Evolutionary conservation across 2,113 vertebrate genomes (phyloP).

Genomic region (Pterocles gutturalis): DNA sequence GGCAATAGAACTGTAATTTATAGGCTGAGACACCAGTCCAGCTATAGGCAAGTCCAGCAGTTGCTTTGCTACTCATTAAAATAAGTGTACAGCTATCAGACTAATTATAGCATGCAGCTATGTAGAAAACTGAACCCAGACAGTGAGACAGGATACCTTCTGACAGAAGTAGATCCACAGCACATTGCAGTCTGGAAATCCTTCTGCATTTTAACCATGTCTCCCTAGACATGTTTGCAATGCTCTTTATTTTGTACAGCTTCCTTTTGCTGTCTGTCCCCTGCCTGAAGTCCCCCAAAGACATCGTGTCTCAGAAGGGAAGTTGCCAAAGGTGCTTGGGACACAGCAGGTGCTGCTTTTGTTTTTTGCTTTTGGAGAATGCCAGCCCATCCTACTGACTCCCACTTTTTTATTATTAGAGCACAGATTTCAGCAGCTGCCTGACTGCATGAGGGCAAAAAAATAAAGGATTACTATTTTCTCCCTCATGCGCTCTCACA

Average conservation of each 20-base stretch:
- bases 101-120: slow-evolving; percentile 38
- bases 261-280: not conserved
- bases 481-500: not conserved
- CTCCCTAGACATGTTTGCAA: not conserved
- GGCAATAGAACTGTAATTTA: slow-evolving; percentile 26
- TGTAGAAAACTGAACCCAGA: not conserved
- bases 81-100: slow-evolving; percentile 15
- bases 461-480: not conserved
- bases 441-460: not conserved
- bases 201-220: not conserved
- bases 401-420: not conserved
- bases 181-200: not conserved
- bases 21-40: not conserved
- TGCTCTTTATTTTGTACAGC: not conserved
- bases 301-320: accelerated
- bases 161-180: not conserved
- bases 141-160: not conserved
- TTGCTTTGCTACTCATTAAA: slow-evolving; percentile 41
- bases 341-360: not conserved
- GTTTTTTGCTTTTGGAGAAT: not conserved
- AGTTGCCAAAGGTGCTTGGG: not conserved
- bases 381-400: not conserved
- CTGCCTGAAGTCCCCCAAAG: not conserved
- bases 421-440: not conserved
- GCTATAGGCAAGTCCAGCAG: not conserved